Evolutionary conservation across 2,888 invertebrate species (phyloP), one percentile per base, ranked within the genome.

Genomic region (Drosophila colorata): DNA sequence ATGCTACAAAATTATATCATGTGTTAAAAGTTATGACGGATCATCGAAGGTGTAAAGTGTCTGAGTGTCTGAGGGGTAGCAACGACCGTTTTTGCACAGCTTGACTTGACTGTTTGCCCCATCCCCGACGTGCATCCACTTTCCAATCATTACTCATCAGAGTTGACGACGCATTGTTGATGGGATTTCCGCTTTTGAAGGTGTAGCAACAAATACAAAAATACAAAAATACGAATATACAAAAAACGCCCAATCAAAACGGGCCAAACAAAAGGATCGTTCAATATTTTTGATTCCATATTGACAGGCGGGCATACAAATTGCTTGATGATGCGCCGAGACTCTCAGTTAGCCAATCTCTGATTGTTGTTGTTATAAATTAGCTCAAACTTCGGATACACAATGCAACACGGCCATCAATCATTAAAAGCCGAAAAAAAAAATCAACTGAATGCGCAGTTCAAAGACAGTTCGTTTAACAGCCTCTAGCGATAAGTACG

Each of bases 21-120:
- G 88, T 85, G 87, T 85, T 88, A 88, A 87, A 88, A 88, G 90
- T 89, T 85, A 85, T 89, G 85, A 85, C 88, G 87, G 85, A 85
- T 85, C 88, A 80, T 88, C 90, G 78, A 80, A 89, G 87, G 85
- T 88, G 85, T 88, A 85, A 85, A 89, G 87, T 89, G 80, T 69
- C 68, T 61, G 66, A 81, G 82, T 89, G 80, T 69, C 68, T 61
- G 66, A 85, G 86, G 69, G 65, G 59, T 63, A 65, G 67, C 82
- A 76, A 18, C 53, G 63, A 58, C 61, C 47, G 25, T 60, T 65
- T 58, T 80, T 69, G 89, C 90, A 87, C 85, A 85, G 85, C 90
- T 85, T 89, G 85, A 88, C 53, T 80, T 69, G 48, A 51, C 46
- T 57, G 33, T 7, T 33, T 11, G 13, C 33, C 31, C 33, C 13